Conservation (phyloP, 2,888 invertebrate genomes). For the Epirrhoe alternata region DNA sequence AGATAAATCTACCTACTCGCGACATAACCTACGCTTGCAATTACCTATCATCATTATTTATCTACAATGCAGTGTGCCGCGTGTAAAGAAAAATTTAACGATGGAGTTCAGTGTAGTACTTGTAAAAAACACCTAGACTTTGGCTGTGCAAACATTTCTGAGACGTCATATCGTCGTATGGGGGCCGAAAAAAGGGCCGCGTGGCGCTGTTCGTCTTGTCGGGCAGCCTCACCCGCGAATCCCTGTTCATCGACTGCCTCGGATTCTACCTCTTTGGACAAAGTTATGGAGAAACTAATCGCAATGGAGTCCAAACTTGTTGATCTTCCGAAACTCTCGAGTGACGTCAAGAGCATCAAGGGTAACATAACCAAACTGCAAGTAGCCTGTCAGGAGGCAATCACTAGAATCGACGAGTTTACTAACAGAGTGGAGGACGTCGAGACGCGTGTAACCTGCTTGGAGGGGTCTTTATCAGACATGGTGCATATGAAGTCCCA, state of each 20-base stretch:
- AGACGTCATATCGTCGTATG: conserved; percentile 19
- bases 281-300: conserved; percentile 5
- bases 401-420: no score
- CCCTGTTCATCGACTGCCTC: no score
- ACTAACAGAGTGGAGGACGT: no score
- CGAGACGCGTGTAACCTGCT: not conserved
- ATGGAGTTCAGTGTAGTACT: conserved; percentile 19
- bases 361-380: not conserved
- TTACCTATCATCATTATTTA: no score
- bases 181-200: conserved; percentile 5
- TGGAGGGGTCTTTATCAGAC: conserved; percentile 1
- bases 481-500: conserved; percentile 7
- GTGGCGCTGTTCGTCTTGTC: conserved; percentile 20
- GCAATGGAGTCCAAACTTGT: conserved; percentile 11
- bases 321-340: conserved; percentile 12
- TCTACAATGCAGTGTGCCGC: not conserved
- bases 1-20: no score
- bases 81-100: no score
- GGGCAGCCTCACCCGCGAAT: not conserved
- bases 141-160: conserved; percentile 22
- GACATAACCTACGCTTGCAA: no score
- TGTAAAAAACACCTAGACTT: conserved; percentile 21
- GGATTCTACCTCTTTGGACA: no score
- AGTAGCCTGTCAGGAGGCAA: no score
- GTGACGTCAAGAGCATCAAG: conserved; percentile 21